Evolutionary conservation across 2,888 invertebrate species (phyloP), one percentile per base, ranked within the genome.

Genomic region (Cryptus armator): DNA sequence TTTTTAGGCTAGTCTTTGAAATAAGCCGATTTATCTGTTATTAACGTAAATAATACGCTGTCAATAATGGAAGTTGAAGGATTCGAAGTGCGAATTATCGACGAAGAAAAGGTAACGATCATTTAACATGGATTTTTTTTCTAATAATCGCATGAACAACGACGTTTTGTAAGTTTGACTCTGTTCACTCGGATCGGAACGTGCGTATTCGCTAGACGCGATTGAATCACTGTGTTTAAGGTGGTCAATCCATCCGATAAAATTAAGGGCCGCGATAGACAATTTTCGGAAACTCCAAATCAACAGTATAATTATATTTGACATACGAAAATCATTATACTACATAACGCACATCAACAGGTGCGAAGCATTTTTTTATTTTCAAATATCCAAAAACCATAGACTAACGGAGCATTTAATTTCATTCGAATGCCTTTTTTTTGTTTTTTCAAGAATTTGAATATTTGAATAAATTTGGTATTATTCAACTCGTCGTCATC

Each of bases 81-180:
- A n/a, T 91, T 87, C 83, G 89, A 91, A 87, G 83, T 93, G 3
- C 88, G 89, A 84, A 46, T 90, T 48, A 89, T 90, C 53, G 87
- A 90, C 77, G 88, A 89, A 0, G 91, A 91, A 59, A 93, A 93
- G 91, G 93, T 92, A 82, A 84, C 70, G 62, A 51, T 19, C 19
- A 29, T 68, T 64, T 16, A 48, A 59, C 9, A 37, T 67, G 7
- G 9, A 29, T 64, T 43, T 32, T 66, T 51, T 53, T 75, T 32
- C 56, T 32, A 3, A 44, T 56, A 46, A 37, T 77, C 44, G 43
- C 12, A 7, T 0, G 24, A 64, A 80, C 62, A 48, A 62, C 14
- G 5, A 14, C 24, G 6, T n/a, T 24, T 14, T 4, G 53, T 16
- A n/a, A 5, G 53, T 59, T 29, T 32, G 6, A 29, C 29, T 14